phyloP scores from a whole-genome alignment of 2,113 vertebrate species.

The Piaya cayana region DNA sequence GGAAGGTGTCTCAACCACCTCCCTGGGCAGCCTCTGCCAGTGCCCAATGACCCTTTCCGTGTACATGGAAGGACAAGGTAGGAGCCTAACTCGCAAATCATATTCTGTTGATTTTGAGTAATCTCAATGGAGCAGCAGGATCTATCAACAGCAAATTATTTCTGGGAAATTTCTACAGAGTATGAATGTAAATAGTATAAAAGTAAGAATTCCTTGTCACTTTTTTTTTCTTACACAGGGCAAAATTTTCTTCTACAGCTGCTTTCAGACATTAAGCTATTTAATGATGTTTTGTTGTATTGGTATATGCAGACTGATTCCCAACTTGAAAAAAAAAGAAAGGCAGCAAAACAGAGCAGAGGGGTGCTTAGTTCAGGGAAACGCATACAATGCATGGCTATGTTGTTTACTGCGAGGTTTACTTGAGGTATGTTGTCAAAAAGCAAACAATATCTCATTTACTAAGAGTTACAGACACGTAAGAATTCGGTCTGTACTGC shows the following conservation, averaged over 20 bases:
- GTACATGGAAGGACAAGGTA: fast-evolving
- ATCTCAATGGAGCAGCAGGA: background rate
- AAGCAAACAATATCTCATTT: background rate
- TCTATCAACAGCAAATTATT: background rate
- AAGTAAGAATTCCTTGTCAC: background rate
- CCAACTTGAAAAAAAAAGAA: background rate
- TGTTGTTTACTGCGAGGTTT: background rate
- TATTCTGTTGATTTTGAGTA: background rate
- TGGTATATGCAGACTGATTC: background rate
- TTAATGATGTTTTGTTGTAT: background rate
- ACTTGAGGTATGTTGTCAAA: background rate
- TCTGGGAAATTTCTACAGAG: background rate
- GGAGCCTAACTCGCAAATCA: background rate
- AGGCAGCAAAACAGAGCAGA: background rate
- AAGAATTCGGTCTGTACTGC: background rate
- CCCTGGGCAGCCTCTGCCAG: too few relatives aligned
- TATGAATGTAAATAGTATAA: background rate
- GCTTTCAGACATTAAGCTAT: background rate
- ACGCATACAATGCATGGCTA: background rate
- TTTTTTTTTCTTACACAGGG: background rate
- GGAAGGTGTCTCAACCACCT: too few relatives aligned
- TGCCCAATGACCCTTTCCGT: too few relatives aligned
- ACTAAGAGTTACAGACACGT: background rate
- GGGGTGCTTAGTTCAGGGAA: background rate
- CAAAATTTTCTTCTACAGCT: background rate